Evolutionary conservation across 1,140 invertebrate species (phyloP), one percentile per base, ranked within the genome.

Genomic region (Alviniconcha marisindica): DNA sequence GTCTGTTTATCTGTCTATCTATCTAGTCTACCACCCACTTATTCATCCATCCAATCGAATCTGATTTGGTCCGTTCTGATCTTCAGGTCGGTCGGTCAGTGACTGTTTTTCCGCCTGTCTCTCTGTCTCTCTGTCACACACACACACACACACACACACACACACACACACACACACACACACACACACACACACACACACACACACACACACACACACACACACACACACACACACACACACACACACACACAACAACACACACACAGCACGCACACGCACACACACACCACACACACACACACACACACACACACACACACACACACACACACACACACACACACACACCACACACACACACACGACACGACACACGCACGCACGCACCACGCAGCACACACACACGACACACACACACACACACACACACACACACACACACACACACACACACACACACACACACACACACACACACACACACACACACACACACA

Each of bases 141-240:
- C 66, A 40, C n/a, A 71, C 69, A 33, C 21, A 33, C 18, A 33
- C 66, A 71, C 4, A 71, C 69, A 71, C n/a, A 71, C 7, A 40
- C 69, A 40, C 1, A 71, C n/a, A 40, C 14, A 71, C 15, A 4
- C 5, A 33, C 69, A 71, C 33, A 40, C 33, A 12, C 31, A 24
- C 54, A 5, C 0, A 5, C 14, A 24, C 4, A 24, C 54, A 24
- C 54, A 5, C 54, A 24, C 54, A 24, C 54, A n/a, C n/a, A 2
- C 21, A 24, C 54, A 5, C 54, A 56, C 54, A 56, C 54, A 56
- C 54, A 56, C 54, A 56, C 54, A 56, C 54, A 56, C 54, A 56
- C 54, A 56, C 54, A 56, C 54, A 56, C 54, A 56, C 54, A 56
- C 54, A 56, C 54, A 56, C 54, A 56, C 54, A 56, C 54, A 56